These are phyloP conservation scores for Nasonia giraulti DNA, from an alignment of 1,140 invertebrate species.

Conservation along the genomic window DNA sequence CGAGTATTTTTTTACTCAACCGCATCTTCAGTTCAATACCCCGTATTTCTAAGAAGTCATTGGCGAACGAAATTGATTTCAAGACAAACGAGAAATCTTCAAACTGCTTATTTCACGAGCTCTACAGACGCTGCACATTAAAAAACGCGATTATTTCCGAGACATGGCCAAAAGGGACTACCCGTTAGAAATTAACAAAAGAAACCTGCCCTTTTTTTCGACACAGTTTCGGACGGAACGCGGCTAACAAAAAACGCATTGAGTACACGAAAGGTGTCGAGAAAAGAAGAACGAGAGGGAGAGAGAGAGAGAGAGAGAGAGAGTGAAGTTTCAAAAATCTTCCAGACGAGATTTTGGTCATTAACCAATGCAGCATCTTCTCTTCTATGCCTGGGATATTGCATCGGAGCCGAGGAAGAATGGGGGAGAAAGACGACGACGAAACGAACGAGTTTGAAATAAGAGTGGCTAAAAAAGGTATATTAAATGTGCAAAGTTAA, in stretches of 20 bases:
- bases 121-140: not conserved
- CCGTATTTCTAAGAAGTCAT: not conserved
- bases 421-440: not conserved
- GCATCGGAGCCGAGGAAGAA: not conserved
- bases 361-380: not conserved
- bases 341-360: not conserved
- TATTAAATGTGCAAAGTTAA: not conserved
- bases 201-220: not conserved
- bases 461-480: not conserved
- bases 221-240: not conserved
- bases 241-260: not conserved
- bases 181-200: not conserved
- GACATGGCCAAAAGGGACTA: not conserved
- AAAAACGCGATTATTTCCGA: not conserved
- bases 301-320: not conserved
- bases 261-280: not conserved
- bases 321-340: not conserved
- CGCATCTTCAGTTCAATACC: not conserved
- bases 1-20: no score
- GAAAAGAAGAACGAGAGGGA: not conserved
- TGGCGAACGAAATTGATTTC: not conserved
- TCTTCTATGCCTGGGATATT: not conserved
- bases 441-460: not conserved
- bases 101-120: not conserved
- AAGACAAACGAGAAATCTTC: not conserved